These are phyloP conservation scores for Microctonus hyperodae DNA, from an alignment of 2,888 invertebrate species.

Conservation along the genomic window DNA sequence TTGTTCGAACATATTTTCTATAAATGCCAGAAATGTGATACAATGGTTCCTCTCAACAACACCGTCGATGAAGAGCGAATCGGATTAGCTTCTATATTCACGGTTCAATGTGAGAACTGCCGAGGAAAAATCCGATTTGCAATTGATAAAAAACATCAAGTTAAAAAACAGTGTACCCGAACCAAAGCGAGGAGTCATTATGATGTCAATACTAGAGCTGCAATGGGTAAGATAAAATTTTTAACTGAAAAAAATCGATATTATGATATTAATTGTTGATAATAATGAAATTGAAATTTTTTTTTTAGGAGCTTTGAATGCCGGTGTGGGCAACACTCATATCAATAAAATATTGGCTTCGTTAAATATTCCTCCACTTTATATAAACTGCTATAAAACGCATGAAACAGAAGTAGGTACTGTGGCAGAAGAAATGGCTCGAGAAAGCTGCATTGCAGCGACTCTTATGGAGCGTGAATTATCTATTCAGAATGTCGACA, in stretches of 20 bases:
- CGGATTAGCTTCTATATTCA: slow-evolving; percentile 26
- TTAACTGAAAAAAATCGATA: neutral
- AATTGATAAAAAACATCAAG: neutral
- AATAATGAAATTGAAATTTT: neutral
- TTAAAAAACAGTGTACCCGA: neutral
- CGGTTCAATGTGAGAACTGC: slow-evolving; percentile 20
- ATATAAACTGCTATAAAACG: neutral
- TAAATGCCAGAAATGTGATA: slow-evolving; percentile 19
- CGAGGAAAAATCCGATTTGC: slow-evolving; percentile 16
- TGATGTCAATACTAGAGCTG: neutral
- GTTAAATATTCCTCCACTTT: neutral
- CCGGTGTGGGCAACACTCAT: neutral
- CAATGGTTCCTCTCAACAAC: slow-evolving; percentile 20
- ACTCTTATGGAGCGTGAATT: too few relatives aligned
- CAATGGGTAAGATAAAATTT: neutral
- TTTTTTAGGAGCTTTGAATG: neutral
- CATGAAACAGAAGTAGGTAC: neutral
- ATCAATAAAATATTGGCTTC: neutral
- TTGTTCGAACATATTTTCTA: slow-evolving; percentile 24
- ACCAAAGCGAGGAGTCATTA: neutral
- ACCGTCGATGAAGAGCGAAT: slow-evolving; percentile 25
- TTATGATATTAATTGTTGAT: neutral
- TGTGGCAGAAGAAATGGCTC: too few relatives aligned
- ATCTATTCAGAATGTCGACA: too few relatives aligned
- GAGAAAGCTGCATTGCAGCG: too few relatives aligned